Evolutionary conservation across 2,888 invertebrate genomes (phyloP), one percentile per base, ranked within the genome.

Genomic region (Dryobotodes eremita): DNA sequence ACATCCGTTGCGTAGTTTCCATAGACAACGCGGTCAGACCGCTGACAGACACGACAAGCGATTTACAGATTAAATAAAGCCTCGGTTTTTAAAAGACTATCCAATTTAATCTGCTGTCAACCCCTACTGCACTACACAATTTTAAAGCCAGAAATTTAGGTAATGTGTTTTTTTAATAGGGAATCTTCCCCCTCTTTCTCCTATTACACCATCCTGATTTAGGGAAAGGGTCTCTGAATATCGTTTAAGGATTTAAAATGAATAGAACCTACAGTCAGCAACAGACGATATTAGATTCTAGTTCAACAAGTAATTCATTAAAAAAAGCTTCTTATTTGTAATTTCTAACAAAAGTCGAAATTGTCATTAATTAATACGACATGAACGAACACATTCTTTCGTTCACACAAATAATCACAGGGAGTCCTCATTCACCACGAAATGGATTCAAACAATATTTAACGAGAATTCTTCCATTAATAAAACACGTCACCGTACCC

Each of bases 361-460:
- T 11, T 50, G 13, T 26, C 53, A 69, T 64, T 46, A 57, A 69
- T 64, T 46, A 57, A 23, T 2, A 36, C 20, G 48, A 62, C 55
- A 53, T 15, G 55, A 46, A 31, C n/a, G 42, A 55, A 61, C 36
- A 42, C 48, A 74, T 15, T 36, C 23, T 69, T 66, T 75, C 46
- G n/a, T 73, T 68, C 31, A 57, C 65, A 15, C 62, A 73, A 85
- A 55, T 74, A 71, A 80, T 74, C 42, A 65, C 66, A 64, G 26
- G 46, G 42, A 71, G 61, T 13, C 20, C 36, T 48, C 42, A 10
- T 55, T 80, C 26, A 46, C 42, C 53, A 53, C 61, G 50, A 36
- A 71, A 55, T 68, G 68, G 46, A 74, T 77, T 77, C 11, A 55
- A 81, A 77, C 74, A 53, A 50, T 61, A 71, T 85, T 80, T 50